Evolutionary conservation across 2,888 invertebrate genomes (phyloP), one percentile per base, ranked within the genome.

Genomic region (Meta bourneti): DNA sequence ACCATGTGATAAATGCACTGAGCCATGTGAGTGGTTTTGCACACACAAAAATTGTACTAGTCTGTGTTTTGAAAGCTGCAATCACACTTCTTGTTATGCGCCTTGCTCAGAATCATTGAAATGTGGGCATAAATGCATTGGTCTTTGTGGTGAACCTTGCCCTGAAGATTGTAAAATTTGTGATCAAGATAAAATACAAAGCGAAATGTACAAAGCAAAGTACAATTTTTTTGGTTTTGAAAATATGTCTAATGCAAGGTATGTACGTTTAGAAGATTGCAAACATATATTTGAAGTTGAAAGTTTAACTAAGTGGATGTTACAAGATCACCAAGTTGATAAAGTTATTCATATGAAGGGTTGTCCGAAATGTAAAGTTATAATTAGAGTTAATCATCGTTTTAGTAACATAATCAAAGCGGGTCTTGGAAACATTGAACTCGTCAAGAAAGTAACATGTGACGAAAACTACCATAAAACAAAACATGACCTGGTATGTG

Each of bases 71-170:
- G 94, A 95, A 91, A 94, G 94, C 0, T 96, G 95, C 92, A 94
- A 95, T 77, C 94, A 95, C 48, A 93, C 92, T 7, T 94, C 94
- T 0, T 95, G 95, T 87, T 88, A 94, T 72, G 93, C 94, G 79
- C 94, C 95, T 5, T 95, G 95, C 93, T 81, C n/a, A 94, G 94
- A n/a, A 97, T 97, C 95, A 95, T n/a, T n/a, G n/a, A n/a, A n/a
- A n/a, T n/a, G n/a, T n/a, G n/a, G n/a, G n/a, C n/a, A n/a, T n/a
- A n/a, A n/a, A n/a, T n/a, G n/a, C n/a, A n/a, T 96, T 94, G 97
- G 97, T 16, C 95, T 97, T 84, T 97, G 97, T 95, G 97, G 97
- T n/a, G 97, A 97, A 94, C 95, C 95, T 11, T 97, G 97, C 94
- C 96, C 96, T n/a, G 94, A 94, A 61, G 94, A 96, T 84, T 97